Evolutionary conservation across 2,888 invertebrate species (phyloP), one percentile per base, ranked within the genome.

Genomic region (Dendrolimus houi): DNA sequence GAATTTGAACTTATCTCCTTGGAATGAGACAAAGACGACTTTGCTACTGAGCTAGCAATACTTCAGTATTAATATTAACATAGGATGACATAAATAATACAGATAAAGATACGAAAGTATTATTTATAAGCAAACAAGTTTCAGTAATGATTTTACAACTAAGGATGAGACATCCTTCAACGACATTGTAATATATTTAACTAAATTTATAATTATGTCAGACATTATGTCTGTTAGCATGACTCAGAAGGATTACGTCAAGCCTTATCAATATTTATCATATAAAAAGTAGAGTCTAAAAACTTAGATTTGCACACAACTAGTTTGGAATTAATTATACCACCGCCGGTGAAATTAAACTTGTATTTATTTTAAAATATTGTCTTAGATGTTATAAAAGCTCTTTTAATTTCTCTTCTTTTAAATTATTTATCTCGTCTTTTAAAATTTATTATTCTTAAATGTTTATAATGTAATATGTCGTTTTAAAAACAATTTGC

Each of bases 181-280:
- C 47, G 12, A 47, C 0, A 47, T 47, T 47, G 47, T 47, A 47
- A 47, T 47, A 47, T 47, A 47, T 47, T 47, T 47, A 6, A 10
- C 47, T 47, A 47, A 12, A 10, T 47, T 47, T 47, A 47, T 47
- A 47, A 47, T 47, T 47, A 47, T 47, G 47, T 47, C 41, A 55
- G 52, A 55, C 52, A 42, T 53, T 10, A 55, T 53, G 12, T 57
- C 53, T 59, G 52, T 59, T 55, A 12, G 55, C 14, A 41, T 59
- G 59, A 59, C 56, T 59, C 59, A 59, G 42, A 12, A n/a, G 14
- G 17, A 56, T 59, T 55, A 56, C 56, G 53, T 59, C 56, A 59
- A 17, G 8, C 10, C 52, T 53, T 56, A 56, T 55, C 9, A 54
- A 59, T 55, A 55, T 41, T 55, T 42, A 54, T 52, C 52, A 56